Base-by-base conservation (phyloP, 2,888 invertebrate genomes). In the Therioaphis trifolii region DNA sequence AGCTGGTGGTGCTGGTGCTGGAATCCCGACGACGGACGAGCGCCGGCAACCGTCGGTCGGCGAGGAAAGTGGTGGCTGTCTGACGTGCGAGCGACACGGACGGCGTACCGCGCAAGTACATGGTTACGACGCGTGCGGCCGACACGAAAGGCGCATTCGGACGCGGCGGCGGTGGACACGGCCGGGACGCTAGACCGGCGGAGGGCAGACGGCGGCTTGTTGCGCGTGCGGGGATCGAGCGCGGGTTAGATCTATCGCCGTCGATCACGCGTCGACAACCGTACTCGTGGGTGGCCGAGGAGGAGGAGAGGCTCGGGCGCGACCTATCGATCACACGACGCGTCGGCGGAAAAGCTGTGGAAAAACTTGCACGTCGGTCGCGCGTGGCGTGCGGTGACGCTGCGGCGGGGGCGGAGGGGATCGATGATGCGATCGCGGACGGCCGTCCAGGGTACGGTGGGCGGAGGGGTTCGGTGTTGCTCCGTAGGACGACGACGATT, bases 81-180 rank as follows among this genome's bases (percentile, higher is more conserved):
- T 21, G 21, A 4, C 76, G 76, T 29, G 63, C 46, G 43, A 76
- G 27, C 12, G 27, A 46, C 12, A 3, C 15, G 46, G 76, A 29
- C n/a, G 35, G 35, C 35, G 7, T 5, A 5, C 63, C 61, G 27
- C 76, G 76, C 27, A 63, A n/a, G 76, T 46, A 46, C 76, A 76
- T 76, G 46, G 27, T 46, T n/a, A n/a, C 52, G 21, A 43, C 12
- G 58, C 29, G 5, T 12, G 27, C 61, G 29, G 27, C n/a, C 3
- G n/a, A 29, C 61, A 46, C 63, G 29, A 46, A 46, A 27, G 27
- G 76, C 46, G 14, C 76, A 76, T 76, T 52, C 27, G 63, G 58
- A 43, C 18, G 58, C 7, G 40, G 14, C 55, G 27, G 49, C n/a
- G 18, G 49, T 18, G 49, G 49, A 2, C 0, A 27, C 46, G 11